Percentiles rank a stretch among this genome's conserved stretches.
Conservation (phyloP, 1,140 invertebrate genomes). For the Panonychus citri region DNA sequence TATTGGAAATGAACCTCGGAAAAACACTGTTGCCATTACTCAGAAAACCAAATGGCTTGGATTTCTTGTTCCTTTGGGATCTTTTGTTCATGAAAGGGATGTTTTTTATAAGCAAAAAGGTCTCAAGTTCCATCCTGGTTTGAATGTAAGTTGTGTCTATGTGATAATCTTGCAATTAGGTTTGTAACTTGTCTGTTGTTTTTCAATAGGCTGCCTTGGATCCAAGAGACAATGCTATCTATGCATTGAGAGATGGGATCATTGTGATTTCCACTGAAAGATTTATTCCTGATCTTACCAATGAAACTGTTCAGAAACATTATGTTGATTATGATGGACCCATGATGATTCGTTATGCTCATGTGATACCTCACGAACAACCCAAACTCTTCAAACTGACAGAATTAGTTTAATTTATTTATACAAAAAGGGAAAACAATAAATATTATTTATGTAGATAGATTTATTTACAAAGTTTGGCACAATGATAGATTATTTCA, state of each 20-base stretch:
- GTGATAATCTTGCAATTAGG: neutral
- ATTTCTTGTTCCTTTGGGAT: neutral
- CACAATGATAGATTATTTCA: neutral
- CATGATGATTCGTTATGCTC: neutral
- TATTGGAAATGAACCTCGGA: too few relatives aligned
- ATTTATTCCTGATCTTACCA: neutral
- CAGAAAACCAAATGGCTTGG: neutral
- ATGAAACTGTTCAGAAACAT: neutral
- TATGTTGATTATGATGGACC: neutral
- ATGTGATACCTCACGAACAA: neutral
- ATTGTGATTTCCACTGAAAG: neutral
- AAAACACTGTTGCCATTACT: too few relatives aligned
- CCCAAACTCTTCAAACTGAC: neutral
- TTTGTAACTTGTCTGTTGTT: neutral
- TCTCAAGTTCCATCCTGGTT: neutral
- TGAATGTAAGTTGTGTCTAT: neutral
- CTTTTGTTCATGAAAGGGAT: neutral
- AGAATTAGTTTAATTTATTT: neutral
- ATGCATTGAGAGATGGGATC: neutral
- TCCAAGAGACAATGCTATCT: slow-evolving; percentile 1
- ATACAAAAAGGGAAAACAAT: neutral
- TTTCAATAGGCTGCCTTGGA: neutral
- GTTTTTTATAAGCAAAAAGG: neutral
- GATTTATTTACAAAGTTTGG: neutral
- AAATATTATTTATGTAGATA: neutral